phyloP scores from a whole-genome alignment of 2,888 invertebrate genomes.

The Deilephila porcellus region DNA sequence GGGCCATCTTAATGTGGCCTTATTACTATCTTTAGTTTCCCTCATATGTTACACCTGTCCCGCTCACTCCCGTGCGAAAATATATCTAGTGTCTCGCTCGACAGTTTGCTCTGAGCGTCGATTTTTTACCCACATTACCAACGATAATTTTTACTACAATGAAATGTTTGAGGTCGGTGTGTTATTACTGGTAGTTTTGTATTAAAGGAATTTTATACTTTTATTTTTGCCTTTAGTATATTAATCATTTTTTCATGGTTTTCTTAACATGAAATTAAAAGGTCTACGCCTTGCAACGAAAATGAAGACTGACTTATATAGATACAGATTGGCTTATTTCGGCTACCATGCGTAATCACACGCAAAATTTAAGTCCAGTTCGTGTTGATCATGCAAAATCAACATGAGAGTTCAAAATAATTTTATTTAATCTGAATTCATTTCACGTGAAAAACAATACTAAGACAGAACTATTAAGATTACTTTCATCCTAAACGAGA shows the following conservation, averaged over 20 bases:
- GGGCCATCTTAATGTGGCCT: conserved; percentile 49
- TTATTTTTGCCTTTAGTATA: neutral
- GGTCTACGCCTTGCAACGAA: too few relatives aligned
- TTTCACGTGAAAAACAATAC: too few relatives aligned
- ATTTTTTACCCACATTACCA: conserved; percentile 13
- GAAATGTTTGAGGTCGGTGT: conserved; percentile 20
- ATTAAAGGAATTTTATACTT: neutral
- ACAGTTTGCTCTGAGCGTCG: neutral
- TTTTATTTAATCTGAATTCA: too few relatives aligned
- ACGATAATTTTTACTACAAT: conserved; percentile 16
- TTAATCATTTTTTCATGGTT: neutral
- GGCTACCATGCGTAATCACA: too few relatives aligned
- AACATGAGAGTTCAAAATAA: too few relatives aligned
- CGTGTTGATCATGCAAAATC: too few relatives aligned
- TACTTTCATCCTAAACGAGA: too few relatives aligned
- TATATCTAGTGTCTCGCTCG: neutral
- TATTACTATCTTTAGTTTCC: conserved; percentile 44
- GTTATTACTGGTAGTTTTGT: neutral
- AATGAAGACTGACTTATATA: too few relatives aligned
- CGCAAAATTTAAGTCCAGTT: too few relatives aligned
- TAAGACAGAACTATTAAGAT: too few relatives aligned
- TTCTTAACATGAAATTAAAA: too few relatives aligned
- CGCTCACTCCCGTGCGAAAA: neutral
- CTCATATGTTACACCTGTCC: conserved; percentile 11
- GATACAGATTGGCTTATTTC: too few relatives aligned